Evolutionary conservation across 2,113 vertebrate species (phyloP).

Genomic region (Heptranchias perlo): DNA sequence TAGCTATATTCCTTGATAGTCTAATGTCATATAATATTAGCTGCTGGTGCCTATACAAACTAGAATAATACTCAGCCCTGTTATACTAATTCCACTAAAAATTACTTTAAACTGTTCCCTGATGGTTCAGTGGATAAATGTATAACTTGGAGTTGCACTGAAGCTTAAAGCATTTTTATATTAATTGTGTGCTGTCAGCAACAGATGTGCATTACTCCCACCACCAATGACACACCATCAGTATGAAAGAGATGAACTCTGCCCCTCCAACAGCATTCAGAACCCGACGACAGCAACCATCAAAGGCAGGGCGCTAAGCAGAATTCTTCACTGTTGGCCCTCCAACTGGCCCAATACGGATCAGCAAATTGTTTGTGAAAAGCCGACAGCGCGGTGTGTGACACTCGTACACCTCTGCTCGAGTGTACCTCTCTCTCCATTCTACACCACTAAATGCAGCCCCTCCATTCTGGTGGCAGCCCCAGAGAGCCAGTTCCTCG

Average conservation of each 20-base stretch:
- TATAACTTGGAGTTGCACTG: background rate
- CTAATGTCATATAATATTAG: background rate
- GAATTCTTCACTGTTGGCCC: background rate
- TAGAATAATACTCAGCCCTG: background rate
- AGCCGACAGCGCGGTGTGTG: background rate
- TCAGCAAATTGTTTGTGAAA: background rate
- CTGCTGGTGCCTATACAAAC: background rate
- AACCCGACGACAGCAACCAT: background rate
- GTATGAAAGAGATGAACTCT: background rate
- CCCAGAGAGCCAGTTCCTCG: background rate
- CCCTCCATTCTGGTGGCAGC: background rate
- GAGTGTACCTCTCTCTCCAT: background rate
- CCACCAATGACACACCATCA: background rate
- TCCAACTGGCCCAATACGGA: background rate
- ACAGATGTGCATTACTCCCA: background rate
- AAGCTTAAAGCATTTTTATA: background rate
- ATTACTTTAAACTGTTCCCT: background rate
- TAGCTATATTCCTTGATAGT: background rate
- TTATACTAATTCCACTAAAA: background rate
- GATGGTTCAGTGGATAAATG: background rate
- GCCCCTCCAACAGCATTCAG: background rate
- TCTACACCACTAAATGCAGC: background rate
- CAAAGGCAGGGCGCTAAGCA: background rate
- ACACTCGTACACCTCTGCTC: no score
- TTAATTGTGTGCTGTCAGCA: background rate